These are phyloP conservation scores for Drosophila miranda DNA, from an alignment of 1,140 invertebrate genomes.

Conservation along the genomic window DNA sequence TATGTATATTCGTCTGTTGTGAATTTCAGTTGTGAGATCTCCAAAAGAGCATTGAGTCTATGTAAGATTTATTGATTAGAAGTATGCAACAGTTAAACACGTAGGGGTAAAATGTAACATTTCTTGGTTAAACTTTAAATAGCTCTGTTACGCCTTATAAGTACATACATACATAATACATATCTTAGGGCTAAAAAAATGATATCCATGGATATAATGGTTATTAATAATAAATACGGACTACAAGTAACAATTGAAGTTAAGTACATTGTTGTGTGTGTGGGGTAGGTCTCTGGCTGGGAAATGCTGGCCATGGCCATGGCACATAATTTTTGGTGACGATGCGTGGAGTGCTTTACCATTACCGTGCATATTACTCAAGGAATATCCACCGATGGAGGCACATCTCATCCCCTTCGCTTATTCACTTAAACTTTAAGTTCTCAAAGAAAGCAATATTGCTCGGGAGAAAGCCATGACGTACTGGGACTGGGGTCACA, in stretches of 20 bases:
- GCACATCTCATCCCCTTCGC: conserved; percentile 13
- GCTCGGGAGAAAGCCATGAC: conserved; percentile 84
- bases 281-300: conserved; percentile 1
- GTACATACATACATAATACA: conserved; percentile 38
- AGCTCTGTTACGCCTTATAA: conserved; percentile 31
- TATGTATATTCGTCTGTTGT: conserved; percentile 24
- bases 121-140: conserved; percentile 15
- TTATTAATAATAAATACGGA: conserved; percentile 51
- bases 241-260: conserved; percentile 45
- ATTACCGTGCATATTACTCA: conserved; percentile 53
- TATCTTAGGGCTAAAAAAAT: conserved; percentile 63
- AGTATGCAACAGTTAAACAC: conserved; percentile 41
- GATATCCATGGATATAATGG: conserved; percentile 72
- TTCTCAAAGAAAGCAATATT: conserved; percentile 86
- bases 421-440: conserved; percentile 83
- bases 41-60: conserved; percentile 3
- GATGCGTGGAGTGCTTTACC: conserved; percentile 18
- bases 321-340: conserved; percentile 67
- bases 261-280: conserved; percentile 44
- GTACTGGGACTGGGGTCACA: conserved; percentile 62
- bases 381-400: conserved; percentile 52
- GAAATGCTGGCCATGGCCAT: conserved; percentile 60
- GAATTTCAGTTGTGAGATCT: conserved; percentile 11
- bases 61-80: conserved; percentile 43
- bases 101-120: conserved; percentile 26